phyloP scores from a whole-genome alignment of 2,113 vertebrate genomes.

The Struthidea cinerea region DNA sequence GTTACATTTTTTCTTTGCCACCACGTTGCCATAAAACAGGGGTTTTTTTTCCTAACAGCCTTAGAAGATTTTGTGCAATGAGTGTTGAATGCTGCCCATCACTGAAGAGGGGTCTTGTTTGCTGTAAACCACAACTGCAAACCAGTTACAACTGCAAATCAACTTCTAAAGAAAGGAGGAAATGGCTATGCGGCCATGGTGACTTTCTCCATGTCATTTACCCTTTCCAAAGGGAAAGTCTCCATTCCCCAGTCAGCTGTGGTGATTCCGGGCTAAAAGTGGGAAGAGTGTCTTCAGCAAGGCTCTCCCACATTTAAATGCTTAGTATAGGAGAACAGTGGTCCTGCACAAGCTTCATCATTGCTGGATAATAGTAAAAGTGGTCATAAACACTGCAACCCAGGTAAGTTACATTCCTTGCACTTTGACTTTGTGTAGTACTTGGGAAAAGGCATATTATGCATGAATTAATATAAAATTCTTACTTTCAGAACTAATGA shows the following conservation, averaged over 20 bases:
- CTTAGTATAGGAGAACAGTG: not conserved
- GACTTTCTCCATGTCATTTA: not conserved
- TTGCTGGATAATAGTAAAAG: not conserved
- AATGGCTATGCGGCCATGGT: not conserved
- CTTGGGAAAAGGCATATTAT: not conserved
- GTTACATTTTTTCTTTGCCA: not conserved
- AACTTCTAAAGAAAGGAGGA: not conserved
- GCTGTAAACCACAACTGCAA: not conserved
- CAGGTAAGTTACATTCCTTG: not conserved
- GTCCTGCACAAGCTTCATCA: not conserved
- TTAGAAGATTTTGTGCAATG: not conserved
- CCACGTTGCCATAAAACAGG: not conserved
- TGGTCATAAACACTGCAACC: not conserved
- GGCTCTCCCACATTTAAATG: not conserved
- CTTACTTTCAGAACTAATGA: not conserved
- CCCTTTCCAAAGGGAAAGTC: not conserved
- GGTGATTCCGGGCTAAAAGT: not conserved
- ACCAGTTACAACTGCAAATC: not conserved
- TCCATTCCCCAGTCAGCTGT: not conserved
- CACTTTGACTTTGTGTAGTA: not conserved
- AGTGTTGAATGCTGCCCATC: not conserved
- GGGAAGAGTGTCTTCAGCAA: not conserved
- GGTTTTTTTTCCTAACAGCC: not conserved
- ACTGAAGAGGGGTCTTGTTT: not conserved
- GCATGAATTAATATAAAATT: not conserved